Conservation (phyloP, 2,113 vertebrate genomes). For the Seriola dumerili region DNA sequence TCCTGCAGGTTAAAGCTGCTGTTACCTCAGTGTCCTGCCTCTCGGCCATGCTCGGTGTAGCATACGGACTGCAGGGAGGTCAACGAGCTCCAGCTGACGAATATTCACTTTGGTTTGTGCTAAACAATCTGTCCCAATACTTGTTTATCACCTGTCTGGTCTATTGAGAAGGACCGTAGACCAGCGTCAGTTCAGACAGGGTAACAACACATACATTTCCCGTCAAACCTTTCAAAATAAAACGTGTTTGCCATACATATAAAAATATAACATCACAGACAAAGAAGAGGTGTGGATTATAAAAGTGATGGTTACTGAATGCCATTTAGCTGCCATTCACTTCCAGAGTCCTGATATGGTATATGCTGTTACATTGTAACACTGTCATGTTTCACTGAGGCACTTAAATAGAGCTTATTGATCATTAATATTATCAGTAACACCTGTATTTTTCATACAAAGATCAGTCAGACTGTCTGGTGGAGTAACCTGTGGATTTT, state of each 20-base stretch:
- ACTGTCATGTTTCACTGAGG: neutral
- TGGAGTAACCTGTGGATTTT: too few species aligned
- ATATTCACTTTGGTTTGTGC: neutral
- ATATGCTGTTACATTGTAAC: neutral
- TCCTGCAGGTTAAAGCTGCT: neutral
- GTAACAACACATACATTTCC: constrained; percentile 19
- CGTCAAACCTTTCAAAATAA: constrained; percentile 37
- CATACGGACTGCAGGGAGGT: constrained; percentile 63
- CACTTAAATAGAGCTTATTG: neutral
- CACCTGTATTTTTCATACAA: too few species aligned
- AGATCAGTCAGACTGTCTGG: too few species aligned
- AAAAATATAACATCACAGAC: neutral
- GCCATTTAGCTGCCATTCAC: neutral
- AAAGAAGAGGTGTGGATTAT: neutral
- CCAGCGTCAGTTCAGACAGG: neutral
- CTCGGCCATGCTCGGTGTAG: constrained; percentile 78
- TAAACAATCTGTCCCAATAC: neutral
- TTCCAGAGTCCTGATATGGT: neutral
- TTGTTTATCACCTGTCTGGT: constrained; percentile 51
- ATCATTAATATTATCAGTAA: too few species aligned
- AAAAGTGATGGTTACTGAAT: neutral
- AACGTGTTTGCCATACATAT: neutral
- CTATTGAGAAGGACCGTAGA: neutral
- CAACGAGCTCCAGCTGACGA: neutral
- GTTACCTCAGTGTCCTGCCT: constrained; percentile 83